Conservation (phyloP, 2,797 vertebrate species). For the Phoebastria nigripes region DNA sequence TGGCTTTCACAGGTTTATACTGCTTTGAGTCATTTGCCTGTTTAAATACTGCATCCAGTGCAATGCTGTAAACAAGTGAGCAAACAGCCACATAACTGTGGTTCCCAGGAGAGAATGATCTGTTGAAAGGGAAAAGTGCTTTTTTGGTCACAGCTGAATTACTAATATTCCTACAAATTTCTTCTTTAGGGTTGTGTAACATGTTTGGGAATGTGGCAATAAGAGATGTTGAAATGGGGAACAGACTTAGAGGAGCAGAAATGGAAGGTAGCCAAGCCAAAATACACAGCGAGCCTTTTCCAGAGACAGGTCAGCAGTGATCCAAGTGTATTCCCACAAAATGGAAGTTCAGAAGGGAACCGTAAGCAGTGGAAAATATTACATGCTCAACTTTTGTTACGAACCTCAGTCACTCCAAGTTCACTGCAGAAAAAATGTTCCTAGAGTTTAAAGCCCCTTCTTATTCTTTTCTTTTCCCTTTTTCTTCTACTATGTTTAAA, state of each 20-base stretch:
- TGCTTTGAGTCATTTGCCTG: not conserved
- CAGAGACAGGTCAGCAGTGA: constrained; percentile 63
- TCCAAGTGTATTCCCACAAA: constrained; percentile 62
- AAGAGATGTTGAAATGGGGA: constrained; percentile 64
- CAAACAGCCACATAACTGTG: not conserved
- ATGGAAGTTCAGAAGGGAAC: constrained; percentile 60
- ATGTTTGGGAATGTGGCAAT: constrained; percentile 57
- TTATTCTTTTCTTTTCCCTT: not conserved
- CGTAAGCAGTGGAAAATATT: constrained; percentile 65
- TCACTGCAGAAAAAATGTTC: not conserved
- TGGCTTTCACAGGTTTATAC: not conserved
- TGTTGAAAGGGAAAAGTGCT: constrained; percentile 29
- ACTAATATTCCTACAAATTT: constrained; percentile 58
- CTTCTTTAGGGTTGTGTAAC: constrained; percentile 53
- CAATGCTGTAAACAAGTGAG: constrained; percentile 39
- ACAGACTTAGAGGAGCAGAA: constrained; percentile 56
- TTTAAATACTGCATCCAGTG: not conserved
- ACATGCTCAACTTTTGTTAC: constrained; percentile 19
- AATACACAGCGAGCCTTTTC: constrained; percentile 59
- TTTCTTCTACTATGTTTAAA: not conserved
- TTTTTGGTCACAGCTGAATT: constrained; percentile 44
- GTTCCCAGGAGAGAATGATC: not conserved
- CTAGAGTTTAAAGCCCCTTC: not conserved
- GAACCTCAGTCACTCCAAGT: not conserved
- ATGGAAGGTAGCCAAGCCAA: constrained; percentile 62